Evolutionary conservation across 2,113 vertebrate genomes (phyloP).

Genomic region (Podarcis muralis): DNA sequence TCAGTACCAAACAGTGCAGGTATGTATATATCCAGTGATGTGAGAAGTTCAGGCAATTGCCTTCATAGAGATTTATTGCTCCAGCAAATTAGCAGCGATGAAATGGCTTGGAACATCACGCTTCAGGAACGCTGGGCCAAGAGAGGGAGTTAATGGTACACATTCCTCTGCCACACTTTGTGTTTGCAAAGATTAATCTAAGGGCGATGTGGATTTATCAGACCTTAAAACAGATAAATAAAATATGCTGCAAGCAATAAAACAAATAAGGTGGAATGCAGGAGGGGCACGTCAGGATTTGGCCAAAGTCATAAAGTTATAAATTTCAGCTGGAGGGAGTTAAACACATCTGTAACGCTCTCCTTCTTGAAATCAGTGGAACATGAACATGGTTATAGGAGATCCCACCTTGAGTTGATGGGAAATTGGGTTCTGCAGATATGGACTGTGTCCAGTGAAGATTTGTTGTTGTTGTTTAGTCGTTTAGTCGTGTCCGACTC

Average conservation of each 20-base stretch:
- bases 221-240: conserved; percentile 12
- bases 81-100: not conserved
- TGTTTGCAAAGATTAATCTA: conserved; percentile 7
- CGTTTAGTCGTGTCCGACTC: no score
- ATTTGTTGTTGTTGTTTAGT: no score
- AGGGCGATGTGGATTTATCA: not conserved
- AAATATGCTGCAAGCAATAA: not conserved
- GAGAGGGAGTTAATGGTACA: not conserved
- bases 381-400: not conserved
- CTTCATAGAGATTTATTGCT: not conserved
- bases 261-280: not conserved
- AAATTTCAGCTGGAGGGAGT: not conserved
- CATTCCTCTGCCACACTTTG: not conserved
- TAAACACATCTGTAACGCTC: not conserved
- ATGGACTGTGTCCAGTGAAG: no score
- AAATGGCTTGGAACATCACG: conserved; percentile 5
- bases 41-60: not conserved
- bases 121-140: not conserved
- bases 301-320: not conserved
- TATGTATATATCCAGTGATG: no score
- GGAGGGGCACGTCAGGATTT: not conserved
- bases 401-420: not conserved
- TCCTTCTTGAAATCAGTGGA: not conserved
- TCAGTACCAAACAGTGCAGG: not conserved
- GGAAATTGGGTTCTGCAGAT: not conserved